Percentiles rank a stretch among this genome's conserved stretches.
These are phyloP conservation scores for Daboia siamensis DNA, from an alignment of 2,113 vertebrate species.

Conservation along the genomic window DNA sequence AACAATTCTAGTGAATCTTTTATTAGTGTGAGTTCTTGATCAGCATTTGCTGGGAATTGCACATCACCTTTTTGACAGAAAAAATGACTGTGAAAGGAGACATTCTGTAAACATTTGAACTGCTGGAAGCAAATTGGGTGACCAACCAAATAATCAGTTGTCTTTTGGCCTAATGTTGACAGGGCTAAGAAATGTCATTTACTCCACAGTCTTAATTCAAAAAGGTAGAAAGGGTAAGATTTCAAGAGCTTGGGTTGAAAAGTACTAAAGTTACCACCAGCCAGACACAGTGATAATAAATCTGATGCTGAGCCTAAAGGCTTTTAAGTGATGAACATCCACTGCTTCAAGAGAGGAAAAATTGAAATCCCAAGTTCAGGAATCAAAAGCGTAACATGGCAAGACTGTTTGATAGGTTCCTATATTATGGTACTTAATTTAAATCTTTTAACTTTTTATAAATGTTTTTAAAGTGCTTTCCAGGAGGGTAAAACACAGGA, in stretches of 20 bases:
- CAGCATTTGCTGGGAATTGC: constrained; percentile 43
- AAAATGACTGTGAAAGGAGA: constrained; percentile 15
- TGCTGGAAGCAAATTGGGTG: constrained; percentile 12
- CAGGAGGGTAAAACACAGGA: neutral
- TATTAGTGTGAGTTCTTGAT: constrained; percentile 44
- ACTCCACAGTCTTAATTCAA: neutral
- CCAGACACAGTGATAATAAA: neutral
- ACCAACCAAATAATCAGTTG: constrained; percentile 21
- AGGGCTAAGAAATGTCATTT: constrained; percentile 17
- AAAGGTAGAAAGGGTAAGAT: neutral
- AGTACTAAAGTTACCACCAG: neutral
- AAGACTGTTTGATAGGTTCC: neutral
- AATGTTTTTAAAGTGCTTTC: neutral
- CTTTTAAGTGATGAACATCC: neutral
- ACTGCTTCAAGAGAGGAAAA: neutral
- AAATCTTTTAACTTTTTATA: neutral
- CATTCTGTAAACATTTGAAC: constrained; percentile 46
- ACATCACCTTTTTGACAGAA: constrained; percentile 36
- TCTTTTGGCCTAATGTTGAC: constrained; percentile 28
- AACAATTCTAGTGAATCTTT: constrained; percentile 43
- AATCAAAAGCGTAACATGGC: neutral
- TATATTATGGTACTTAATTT: neutral
- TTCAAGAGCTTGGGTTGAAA: constrained; percentile 17
- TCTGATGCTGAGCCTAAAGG: neutral
- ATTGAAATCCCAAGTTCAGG: neutral